Percentiles rank a stretch among this genome's conserved stretches.
These are phyloP conservation scores for Trematocara unimaculatum DNA, from an alignment of 2,113 vertebrate species.

Conservation along the genomic window DNA sequence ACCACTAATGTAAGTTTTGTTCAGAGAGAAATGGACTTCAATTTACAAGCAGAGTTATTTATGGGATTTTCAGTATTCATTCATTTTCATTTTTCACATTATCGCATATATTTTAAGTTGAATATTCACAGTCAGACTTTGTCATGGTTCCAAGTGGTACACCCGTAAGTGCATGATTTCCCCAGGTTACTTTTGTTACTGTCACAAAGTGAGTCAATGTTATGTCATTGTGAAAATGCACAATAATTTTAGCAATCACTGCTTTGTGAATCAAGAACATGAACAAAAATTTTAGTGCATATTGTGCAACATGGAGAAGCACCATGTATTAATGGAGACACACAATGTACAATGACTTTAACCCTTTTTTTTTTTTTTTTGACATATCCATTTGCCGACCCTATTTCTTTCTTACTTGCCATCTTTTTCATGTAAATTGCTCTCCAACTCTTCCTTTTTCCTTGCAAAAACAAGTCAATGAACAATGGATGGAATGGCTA, in stretches of 20 bases:
- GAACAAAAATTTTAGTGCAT: background rate
- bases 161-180: background rate
- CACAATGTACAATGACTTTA: background rate
- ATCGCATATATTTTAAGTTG: background rate
- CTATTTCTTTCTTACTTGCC: background rate
- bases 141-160: background rate
- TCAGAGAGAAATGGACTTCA: background rate
- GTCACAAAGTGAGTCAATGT: background rate
- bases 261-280: background rate
- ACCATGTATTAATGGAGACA: background rate
- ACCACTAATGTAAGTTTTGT: background rate
- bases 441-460: background rate
- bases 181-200: background rate
- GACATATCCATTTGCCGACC: background rate
- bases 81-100: background rate
- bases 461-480: slow-evolving; percentile 8
- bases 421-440: background rate
- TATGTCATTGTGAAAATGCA: background rate
- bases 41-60: background rate
- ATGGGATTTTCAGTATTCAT: background rate
- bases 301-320: background rate
- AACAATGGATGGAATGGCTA: slow-evolving; percentile 9
- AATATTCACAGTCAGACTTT: background rate
- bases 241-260: background rate
- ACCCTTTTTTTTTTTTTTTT: background rate